Base-by-base conservation (phyloP, 2,888 invertebrate genomes). In the Zygothrica quintamaculata region DNA sequence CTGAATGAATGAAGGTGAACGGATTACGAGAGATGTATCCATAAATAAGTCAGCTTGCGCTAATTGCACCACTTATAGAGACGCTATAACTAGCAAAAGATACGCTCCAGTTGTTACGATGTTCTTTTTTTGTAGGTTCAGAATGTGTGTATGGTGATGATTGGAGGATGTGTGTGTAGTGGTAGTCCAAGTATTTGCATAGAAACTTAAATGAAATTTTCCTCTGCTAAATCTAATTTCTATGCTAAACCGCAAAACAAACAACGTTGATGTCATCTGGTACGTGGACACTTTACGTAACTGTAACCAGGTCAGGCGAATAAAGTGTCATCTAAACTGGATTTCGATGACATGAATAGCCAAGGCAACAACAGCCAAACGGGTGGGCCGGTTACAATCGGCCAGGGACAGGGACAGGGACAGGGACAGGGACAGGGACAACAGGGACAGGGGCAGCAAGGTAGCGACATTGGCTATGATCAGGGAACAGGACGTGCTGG, bases 311-410 rank as follows among this genome's bases (percentile, higher is more conserved):
- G 87, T 69, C 89, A 90, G 71, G 76, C 88, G 71, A 84, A 69
- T 67, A 88, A 88, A 77, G 84, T 91, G 50, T 89, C 90, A 29
- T 80, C 91, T 53, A 91, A 91, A 76, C 68, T 91, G 67, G 91
- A 91, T 84, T 90, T 91, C 74, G 88, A 89, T 67, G 90, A 89
- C 8, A 66, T 70, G 31, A 88, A 88, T 13, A 77, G 71, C 33
- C 70, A 56, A 33, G 73, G 43, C 39, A 69, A 66, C 72, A 78
- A 65, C 69, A 84, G 75, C 65, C 87, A 82, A 42, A 81, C 89
- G 44, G 81, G 87, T 43, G 79, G 82, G 52, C 77, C 86, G 4
- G 65, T 76, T 43, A 22, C 65, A 50, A 57, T 66, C 29, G 81
- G 77, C 0, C 57, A 44, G 48, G 78, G 76, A 8, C 71, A 66